These are phyloP conservation scores for Metopia argyrocephala DNA, from an alignment of 2,888 invertebrate species.

Conservation along the genomic window DNA sequence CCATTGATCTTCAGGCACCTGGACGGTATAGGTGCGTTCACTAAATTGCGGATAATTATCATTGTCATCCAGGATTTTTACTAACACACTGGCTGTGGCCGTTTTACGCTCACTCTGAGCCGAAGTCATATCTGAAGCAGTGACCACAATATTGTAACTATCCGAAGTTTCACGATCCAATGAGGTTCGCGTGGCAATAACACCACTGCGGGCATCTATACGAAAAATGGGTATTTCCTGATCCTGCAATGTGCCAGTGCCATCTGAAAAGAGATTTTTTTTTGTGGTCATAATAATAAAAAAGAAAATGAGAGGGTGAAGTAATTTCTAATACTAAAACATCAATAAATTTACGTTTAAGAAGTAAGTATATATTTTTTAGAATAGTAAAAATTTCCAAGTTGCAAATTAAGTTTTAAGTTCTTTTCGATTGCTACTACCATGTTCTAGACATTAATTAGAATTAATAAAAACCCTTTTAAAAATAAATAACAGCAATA, in stretches of 20 bases:
- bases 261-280: no score
- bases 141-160: slow-evolving; percentile 89
- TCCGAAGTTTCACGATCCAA: slow-evolving; percentile 93
- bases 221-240: slow-evolving; percentile 89
- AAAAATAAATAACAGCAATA: neutral
- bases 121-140: slow-evolving; percentile 91
- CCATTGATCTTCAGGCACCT: slow-evolving; percentile 93
- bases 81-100: slow-evolving; percentile 89
- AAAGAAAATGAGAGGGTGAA: no score
- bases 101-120: slow-evolving; percentile 88
- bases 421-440: no score
- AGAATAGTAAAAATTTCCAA: no score
- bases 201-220: slow-evolving; percentile 91
- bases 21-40: slow-evolving; percentile 92
- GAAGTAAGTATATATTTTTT: no score
- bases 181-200: slow-evolving; percentile 88
- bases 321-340: no score
- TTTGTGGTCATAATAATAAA: no score
- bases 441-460: no score
- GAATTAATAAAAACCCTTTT: no score
- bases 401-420: no score
- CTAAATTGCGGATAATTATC: slow-evolving; percentile 97
- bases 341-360: no score
- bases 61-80: slow-evolving; percentile 92
- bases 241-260: slow-evolving; percentile 80